Evolutionary conservation across 2,113 vertebrate species (phyloP).

Genomic region (Dunckerocampus dactyliophorus): DNA sequence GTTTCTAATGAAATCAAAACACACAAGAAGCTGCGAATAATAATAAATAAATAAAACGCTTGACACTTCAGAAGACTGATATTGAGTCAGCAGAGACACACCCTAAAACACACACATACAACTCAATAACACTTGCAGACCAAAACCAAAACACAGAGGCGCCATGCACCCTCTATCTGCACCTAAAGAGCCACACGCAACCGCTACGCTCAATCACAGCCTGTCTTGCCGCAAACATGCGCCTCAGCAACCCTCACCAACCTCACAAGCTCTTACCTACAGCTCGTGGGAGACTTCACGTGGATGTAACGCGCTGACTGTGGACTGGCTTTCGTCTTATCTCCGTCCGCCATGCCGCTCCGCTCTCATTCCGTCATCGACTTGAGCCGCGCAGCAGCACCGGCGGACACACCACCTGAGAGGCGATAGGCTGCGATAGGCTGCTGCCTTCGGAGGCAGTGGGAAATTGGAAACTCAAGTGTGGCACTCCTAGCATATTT

Average conservation of each 20-base stretch:
- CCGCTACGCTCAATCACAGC: not conserved
- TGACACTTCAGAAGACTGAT: too few relatives aligned
- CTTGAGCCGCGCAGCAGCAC: slow-evolving; percentile 10
- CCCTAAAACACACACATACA: slow-evolving; percentile 30
- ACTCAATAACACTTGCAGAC: slow-evolving; percentile 15
- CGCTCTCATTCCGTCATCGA: slow-evolving; percentile 24
- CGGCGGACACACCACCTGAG: slow-evolving; percentile 35
- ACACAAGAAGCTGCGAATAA: too few relatives aligned
- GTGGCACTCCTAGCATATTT: too few relatives aligned
- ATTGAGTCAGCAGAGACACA: slow-evolving; percentile 40
- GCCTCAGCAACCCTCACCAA: not conserved
- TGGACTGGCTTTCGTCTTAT: slow-evolving; percentile 75
- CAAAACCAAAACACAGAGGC: not conserved
- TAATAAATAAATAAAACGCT: too few relatives aligned
- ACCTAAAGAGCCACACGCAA: not conserved
- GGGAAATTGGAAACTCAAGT: slow-evolving; percentile 6
- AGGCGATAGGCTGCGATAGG: slow-evolving; percentile 27
- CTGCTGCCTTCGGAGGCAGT: slow-evolving; percentile 38
- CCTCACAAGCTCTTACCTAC: slow-evolving; percentile 75
- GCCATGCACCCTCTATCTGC: not conserved
- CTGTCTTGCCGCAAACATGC: not conserved
- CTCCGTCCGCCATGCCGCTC: slow-evolving; percentile 83
- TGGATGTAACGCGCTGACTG: slow-evolving; percentile 66
- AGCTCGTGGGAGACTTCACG: slow-evolving; percentile 78
- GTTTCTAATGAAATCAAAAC: too few relatives aligned